phyloP scores from a whole-genome alignment of 2,113 vertebrate species.

The Anthoscopus minutus region DNA sequence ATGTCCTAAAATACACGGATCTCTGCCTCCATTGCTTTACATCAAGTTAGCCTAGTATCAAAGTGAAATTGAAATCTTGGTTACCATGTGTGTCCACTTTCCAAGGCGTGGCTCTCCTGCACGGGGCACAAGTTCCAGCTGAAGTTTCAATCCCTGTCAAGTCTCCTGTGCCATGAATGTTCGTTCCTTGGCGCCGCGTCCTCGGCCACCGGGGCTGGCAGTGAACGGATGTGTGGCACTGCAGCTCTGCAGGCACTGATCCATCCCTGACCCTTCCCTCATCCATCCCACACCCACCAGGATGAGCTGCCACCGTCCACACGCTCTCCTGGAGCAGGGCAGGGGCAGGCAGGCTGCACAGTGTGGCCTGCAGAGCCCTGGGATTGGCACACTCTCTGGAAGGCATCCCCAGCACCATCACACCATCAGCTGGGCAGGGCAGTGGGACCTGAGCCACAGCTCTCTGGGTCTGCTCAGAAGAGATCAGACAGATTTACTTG shows the following conservation, averaged over 20 bases:
- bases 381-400: background rate
- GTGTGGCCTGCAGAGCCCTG: background rate
- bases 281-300: background rate
- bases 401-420: background rate
- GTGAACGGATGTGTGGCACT: rapidly evolving
- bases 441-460: background rate
- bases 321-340: background rate
- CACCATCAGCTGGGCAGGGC: background rate
- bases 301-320: background rate
- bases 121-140: background rate
- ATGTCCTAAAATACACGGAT: background rate
- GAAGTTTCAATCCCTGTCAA: background rate
- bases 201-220: background rate
- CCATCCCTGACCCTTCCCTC: background rate
- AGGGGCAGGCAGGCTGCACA: background rate
- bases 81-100: background rate
- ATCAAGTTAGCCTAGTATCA: background rate
- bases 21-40: background rate
- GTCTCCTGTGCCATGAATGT: background rate
- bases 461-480: background rate
- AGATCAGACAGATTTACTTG: background rate
- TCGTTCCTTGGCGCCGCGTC: background rate
- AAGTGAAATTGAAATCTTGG: background rate
- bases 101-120: background rate
- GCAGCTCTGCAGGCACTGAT: background rate